A percentile compares a stretch with the other conserved stretches of the same genome.
phyloP scores from a whole-genome alignment of 2,797 vertebrate species.

The Lepilemur ruficaudatus region DNA sequence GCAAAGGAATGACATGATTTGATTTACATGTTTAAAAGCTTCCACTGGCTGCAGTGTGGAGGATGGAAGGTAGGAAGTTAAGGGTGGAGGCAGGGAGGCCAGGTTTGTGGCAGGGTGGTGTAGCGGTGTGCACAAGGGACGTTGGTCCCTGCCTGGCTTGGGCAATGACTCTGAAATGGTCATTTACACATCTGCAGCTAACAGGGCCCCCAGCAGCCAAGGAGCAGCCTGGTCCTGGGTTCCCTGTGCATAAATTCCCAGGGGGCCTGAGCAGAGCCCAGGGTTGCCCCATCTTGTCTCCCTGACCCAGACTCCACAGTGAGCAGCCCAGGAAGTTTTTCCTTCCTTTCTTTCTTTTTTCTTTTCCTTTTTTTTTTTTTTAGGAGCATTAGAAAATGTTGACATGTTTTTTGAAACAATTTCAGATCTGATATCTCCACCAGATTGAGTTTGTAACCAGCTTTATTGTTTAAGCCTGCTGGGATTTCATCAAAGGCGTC shows the following conservation, averaged over 20 bases:
- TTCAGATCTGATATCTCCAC: constrained; percentile 89
- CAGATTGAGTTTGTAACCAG: constrained; percentile 90
- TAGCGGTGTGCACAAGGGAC: fast-evolving
- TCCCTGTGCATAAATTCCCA: background rate
- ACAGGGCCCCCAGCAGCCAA: background rate
- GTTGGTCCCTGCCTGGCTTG: background rate
- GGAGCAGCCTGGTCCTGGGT: background rate
- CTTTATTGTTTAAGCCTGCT: constrained; percentile 90
- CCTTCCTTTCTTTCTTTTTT: background rate
- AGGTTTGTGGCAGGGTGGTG: background rate
- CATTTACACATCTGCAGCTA: background rate
- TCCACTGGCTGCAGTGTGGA: background rate
- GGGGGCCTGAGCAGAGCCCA: background rate
- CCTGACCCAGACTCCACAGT: constrained; percentile 51
- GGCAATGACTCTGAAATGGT: background rate
- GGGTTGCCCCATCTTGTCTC: background rate
- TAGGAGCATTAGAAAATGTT: constrained; percentile 86
- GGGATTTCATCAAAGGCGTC: constrained; percentile 89
- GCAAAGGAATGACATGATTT: constrained; percentile 48
- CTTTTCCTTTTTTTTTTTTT: constrained; percentile 69
- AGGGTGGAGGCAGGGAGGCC: background rate
- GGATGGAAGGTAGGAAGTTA: constrained; percentile 10
- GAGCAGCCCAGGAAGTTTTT: constrained; percentile 76
- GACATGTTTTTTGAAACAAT: constrained; percentile 89
- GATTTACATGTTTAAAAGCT: constrained; percentile 72